Conservation (phyloP, 2,797 vertebrate species). For the Alfaro cultratus region DNA sequence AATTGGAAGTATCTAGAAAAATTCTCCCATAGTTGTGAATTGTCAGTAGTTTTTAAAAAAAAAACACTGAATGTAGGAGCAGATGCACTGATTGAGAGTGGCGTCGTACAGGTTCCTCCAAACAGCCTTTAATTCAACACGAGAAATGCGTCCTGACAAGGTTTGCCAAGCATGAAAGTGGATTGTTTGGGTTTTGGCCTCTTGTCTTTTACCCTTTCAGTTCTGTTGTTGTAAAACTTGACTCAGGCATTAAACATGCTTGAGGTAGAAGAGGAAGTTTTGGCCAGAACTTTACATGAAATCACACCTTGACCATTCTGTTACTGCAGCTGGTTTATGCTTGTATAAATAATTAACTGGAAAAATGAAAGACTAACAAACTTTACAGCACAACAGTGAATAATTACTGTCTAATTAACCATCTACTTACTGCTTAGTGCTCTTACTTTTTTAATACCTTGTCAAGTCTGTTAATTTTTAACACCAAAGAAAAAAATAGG, state of each 20-base stretch:
- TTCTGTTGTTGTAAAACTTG: neutral
- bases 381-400: neutral
- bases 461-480: neutral
- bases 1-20: too few species aligned
- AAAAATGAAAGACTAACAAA: neutral
- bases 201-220: neutral
- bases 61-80: neutral
- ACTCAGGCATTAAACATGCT: neutral
- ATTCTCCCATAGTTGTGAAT: neutral
- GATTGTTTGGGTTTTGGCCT: neutral
- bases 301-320: neutral
- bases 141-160: neutral
- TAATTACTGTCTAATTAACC: neutral
- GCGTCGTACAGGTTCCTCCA: neutral
- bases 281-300: neutral
- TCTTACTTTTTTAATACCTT: neutral
- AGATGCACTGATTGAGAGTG: slow-evolving; percentile 16
- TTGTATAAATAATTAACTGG: neutral
- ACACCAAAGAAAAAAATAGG: neutral
- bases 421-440: neutral
- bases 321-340: neutral
- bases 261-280: neutral
- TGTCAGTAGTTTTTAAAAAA: neutral
- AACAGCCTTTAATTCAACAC: neutral
- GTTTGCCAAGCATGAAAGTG: slow-evolving; percentile 12